Conservation (phyloP, 1,140 invertebrate genomes). For the Drosophila quadrilineata region DNA sequence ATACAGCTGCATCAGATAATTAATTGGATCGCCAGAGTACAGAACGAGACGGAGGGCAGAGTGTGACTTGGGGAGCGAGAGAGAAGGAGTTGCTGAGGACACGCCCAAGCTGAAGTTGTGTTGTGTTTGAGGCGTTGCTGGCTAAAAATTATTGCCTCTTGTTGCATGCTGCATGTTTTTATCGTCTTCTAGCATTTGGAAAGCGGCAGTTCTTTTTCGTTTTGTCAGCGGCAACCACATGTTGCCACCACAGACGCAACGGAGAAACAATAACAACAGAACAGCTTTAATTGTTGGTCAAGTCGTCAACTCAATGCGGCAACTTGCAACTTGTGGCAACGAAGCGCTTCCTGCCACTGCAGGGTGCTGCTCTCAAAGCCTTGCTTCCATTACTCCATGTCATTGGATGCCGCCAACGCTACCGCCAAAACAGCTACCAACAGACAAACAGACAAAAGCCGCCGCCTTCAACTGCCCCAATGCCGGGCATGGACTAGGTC, state of each 20-base stretch:
- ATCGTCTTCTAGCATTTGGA: constrained; percentile 42
- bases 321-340: constrained; percentile 29
- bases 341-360: constrained; percentile 3
- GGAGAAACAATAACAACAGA: constrained; percentile 16
- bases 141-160: constrained; percentile 39
- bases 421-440: constrained; percentile 47
- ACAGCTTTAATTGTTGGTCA: constrained; percentile 60
- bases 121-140: constrained; percentile 30
- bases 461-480: neutral
- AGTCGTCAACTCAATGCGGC: constrained; percentile 53
- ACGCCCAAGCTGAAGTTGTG: constrained; percentile 18
- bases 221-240: constrained; percentile 59
- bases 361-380: constrained; percentile 23
- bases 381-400: constrained; percentile 69
- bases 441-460: no score
- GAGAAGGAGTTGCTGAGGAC: neutral
- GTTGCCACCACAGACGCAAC: neutral
- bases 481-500: no score
- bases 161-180: no score
- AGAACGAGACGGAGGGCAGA: neutral
- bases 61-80: neutral
- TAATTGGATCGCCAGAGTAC: constrained; percentile 38
- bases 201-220: constrained; percentile 64
- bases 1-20: constrained; percentile 60
- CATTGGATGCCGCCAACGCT: constrained; percentile 48